A percentile compares a stretch with the other conserved stretches of the same genome.
These are phyloP conservation scores for Tupaia tana DNA, from an alignment of 2,113 vertebrate species.

Conservation along the genomic window DNA sequence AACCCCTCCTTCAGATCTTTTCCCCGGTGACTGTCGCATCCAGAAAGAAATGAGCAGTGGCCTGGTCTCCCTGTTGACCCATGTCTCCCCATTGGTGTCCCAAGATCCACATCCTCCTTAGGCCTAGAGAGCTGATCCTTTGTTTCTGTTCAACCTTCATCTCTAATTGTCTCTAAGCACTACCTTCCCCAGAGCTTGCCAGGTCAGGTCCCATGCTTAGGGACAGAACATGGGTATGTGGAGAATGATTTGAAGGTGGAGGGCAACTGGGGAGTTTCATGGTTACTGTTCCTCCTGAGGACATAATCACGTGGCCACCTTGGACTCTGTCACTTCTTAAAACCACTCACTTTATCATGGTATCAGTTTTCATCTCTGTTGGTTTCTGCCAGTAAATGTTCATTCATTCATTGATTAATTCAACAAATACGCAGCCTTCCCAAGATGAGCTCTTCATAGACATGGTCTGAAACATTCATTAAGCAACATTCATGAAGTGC, in stretches of 20 bases:
- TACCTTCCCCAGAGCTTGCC: constrained; percentile 28
- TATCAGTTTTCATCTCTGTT: not conserved
- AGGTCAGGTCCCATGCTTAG: not conserved
- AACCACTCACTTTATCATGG: not conserved
- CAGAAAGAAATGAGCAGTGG: not conserved
- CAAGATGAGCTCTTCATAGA: not conserved
- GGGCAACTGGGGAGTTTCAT: not conserved
- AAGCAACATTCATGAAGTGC: not conserved
- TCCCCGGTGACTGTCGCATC: not conserved
- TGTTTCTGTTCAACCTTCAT: constrained; percentile 12
- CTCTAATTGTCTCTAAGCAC: not conserved
- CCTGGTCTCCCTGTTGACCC: not conserved
- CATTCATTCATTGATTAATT: constrained; percentile 26
- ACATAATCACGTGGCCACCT: not conserved
- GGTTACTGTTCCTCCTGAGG: constrained; percentile 11
- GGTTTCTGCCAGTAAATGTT: constrained; percentile 9
- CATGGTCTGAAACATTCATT: not conserved
- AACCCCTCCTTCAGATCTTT: not conserved
- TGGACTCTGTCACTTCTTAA: not conserved
- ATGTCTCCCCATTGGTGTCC: not conserved
- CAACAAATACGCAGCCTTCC: not conserved
- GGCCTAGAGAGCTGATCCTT: not conserved
- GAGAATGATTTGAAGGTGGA: not conserved
- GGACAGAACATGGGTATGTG: not conserved
- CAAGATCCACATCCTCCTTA: not conserved